Conservation (phyloP, 2,113 vertebrate species). For the Pseudonaja textilis region DNA sequence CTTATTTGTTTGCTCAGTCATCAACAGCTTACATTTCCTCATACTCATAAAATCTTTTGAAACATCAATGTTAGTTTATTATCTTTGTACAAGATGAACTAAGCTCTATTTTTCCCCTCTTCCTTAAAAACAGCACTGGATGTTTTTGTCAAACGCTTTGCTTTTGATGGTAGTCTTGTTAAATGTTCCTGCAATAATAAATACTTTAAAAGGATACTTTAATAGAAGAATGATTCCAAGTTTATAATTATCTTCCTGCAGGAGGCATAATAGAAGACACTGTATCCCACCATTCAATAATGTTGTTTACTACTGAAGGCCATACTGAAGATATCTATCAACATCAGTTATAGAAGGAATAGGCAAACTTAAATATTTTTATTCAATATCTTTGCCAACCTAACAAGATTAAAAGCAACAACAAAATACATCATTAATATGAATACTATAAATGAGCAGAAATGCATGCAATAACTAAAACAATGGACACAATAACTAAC, state of each 20-base stretch:
- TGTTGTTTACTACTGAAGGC: not conserved
- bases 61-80: constrained; percentile 40
- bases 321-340: not conserved
- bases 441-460: not conserved
- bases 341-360: not conserved
- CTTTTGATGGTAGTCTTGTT: constrained; percentile 48
- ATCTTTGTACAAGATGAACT: constrained; percentile 31
- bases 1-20: constrained; percentile 23
- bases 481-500: not conserved
- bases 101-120: constrained; percentile 40
- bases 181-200: constrained; percentile 33
- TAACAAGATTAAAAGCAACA: not conserved
- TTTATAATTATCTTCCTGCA: constrained; percentile 38
- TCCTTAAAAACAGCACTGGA: constrained; percentile 28
- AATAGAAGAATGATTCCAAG: constrained; percentile 47
- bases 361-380: not conserved
- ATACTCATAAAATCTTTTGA: constrained; percentile 38
- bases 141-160: constrained; percentile 41
- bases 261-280: constrained; percentile 34
- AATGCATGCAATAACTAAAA: not conserved
- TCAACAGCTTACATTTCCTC: constrained; percentile 52
- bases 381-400: not conserved
- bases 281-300: not conserved
- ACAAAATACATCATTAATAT: not conserved
- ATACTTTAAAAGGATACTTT: constrained; percentile 39